These are phyloP conservation scores for Mareca strepera DNA, from an alignment of 2,797 vertebrate genomes.

Conservation along the genomic window DNA sequence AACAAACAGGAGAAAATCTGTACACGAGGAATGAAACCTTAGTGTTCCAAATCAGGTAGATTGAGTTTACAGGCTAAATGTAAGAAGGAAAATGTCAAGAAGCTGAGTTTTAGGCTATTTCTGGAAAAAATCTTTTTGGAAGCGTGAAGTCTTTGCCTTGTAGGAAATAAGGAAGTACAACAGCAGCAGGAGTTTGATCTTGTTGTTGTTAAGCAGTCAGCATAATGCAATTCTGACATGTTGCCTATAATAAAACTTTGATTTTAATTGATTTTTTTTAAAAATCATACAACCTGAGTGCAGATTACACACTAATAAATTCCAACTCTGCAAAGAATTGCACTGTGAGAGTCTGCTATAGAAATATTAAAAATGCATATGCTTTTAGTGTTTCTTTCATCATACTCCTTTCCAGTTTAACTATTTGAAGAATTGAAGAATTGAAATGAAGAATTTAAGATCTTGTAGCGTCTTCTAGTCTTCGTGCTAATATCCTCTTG, in stretches of 20 bases:
- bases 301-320: neutral
- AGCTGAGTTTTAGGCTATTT: neutral
- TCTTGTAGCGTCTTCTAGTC: neutral
- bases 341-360: no score
- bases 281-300: neutral
- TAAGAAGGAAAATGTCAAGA: neutral
- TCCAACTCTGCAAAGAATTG: neutral
- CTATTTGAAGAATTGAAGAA: neutral
- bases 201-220: neutral
- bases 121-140: neutral
- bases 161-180: neutral
- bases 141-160: neutral
- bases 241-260: neutral
- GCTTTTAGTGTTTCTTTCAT: neutral
- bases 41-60: neutral
- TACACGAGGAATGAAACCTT: neutral
- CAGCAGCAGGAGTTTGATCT: neutral
- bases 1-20: neutral
- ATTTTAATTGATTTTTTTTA: neutral
- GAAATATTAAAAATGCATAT: neutral
- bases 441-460: neutral
- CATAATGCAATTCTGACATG: neutral
- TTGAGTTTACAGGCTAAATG: neutral
- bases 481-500: neutral
- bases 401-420: neutral